phyloP scores from a whole-genome alignment of 2,888 invertebrate genomes.

The Ptilodon capucinus region DNA sequence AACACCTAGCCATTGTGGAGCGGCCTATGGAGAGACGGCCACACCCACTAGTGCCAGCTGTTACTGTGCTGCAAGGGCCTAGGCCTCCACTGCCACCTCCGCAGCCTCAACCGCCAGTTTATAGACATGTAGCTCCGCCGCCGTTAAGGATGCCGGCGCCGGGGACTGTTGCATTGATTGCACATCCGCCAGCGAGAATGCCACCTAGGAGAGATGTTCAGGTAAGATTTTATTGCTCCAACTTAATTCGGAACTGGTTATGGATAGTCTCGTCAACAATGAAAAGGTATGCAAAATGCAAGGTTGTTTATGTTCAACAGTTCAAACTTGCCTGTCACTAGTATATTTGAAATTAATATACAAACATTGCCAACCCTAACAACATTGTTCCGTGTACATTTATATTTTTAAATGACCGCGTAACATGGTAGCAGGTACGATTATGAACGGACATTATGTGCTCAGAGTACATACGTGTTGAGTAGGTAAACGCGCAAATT shows the following conservation, averaged over 20 bases:
- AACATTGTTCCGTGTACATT: not conserved
- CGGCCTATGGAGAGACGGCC: slow-evolving; percentile 55
- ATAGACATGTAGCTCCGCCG: slow-evolving; percentile 65
- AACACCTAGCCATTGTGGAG: slow-evolving; percentile 67
- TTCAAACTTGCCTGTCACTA: too few relatives aligned
- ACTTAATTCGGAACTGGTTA: too few relatives aligned
- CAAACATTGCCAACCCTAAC: not conserved
- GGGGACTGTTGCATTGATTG: slow-evolving; percentile 46
- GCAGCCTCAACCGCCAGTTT: slow-evolving; percentile 54
- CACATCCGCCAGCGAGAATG: slow-evolving; percentile 51
- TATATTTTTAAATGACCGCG: slow-evolving; percentile 11
- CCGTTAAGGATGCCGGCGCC: slow-evolving; percentile 70
- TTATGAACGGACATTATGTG: slow-evolving; percentile 42
- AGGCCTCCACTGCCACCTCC: slow-evolving; percentile 46
- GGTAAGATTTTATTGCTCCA: slow-evolving; percentile 42
- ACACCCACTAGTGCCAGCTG: slow-evolving; percentile 55
- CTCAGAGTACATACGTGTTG: slow-evolving; percentile 20
- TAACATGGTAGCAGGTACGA: slow-evolving; percentile 47
- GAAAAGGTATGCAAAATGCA: too few relatives aligned
- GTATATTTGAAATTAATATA: too few relatives aligned
- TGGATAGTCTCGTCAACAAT: too few relatives aligned
- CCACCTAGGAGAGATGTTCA: slow-evolving; percentile 69
- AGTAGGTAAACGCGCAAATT: slow-evolving; percentile 30
- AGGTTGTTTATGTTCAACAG: too few relatives aligned
- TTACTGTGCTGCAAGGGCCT: slow-evolving; percentile 59